phyloP scores from a whole-genome alignment of 2,797 vertebrate species.

The Cuculus canorus region DNA sequence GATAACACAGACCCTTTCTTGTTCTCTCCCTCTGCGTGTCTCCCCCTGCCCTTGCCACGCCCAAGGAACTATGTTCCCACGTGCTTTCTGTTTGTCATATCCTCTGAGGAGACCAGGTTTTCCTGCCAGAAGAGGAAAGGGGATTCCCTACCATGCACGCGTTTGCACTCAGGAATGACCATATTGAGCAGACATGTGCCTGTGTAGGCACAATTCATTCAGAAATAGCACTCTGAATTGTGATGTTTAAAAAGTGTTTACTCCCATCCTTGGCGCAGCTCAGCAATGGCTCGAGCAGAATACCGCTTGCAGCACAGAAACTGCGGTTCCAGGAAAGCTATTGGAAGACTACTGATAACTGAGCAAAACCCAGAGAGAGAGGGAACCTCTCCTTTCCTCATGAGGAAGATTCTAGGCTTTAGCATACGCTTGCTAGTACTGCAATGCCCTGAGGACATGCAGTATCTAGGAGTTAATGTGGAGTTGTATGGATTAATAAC shows the following conservation, averaged over 20 bases:
- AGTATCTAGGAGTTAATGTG: constrained; percentile 17
- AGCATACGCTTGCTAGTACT: neutral
- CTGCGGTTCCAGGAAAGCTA: neutral
- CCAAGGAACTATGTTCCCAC: neutral
- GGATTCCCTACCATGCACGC: neutral
- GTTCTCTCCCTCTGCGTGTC: neutral
- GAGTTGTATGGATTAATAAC: constrained; percentile 37
- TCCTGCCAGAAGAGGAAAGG: neutral
- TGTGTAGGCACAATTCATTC: neutral
- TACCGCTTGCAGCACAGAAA: neutral
- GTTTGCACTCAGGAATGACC: neutral
- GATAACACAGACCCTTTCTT: neutral
- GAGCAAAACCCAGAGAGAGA: constrained; percentile 9
- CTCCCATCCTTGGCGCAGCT: neutral
- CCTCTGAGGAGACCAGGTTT: neutral
- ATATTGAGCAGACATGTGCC: neutral
- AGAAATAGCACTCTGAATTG: neutral
- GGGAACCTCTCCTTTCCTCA: neutral
- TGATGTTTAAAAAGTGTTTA: neutral
- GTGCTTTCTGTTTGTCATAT: neutral
- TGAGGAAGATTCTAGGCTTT: constrained; percentile 35
- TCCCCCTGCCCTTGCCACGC: neutral
- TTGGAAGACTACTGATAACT: neutral
- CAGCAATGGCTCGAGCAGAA: neutral
- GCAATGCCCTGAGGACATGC: constrained; percentile 13